Base-by-base conservation (phyloP, 2,888 invertebrate genomes). In the Drosophila cyrtoloma region DNA sequence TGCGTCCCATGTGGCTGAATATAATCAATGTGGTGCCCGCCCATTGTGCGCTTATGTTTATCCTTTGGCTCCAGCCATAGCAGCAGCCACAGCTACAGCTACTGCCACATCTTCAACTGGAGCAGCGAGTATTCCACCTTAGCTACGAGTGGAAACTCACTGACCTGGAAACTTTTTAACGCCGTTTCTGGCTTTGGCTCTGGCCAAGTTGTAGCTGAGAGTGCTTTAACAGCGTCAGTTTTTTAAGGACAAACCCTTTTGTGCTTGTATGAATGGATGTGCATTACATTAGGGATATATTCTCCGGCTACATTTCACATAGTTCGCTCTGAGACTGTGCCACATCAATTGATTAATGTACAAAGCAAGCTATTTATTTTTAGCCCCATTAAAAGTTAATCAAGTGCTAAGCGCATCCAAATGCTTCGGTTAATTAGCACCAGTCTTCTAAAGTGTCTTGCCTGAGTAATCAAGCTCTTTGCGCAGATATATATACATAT, bases 1-100 rank as follows among this genome's bases (percentile, higher is more conserved):
- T 86, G 91, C 77, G 81, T 90, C 86, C 90, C 91, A 90, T 89
- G 86, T 86, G 90, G 89, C 89, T 73, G 79, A 71, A 80, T 88
- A 88, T 86, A 86, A 90, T 86, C 85, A 86, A 82, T 88, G 88
- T 74, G 90, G 77, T 71, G 76, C 69, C 61, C 74, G 62, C 53
- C 76, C 84, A 80, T 81, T 79, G 76, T 81, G 83, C 72, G 68
- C 84, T 81, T 83, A 73, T 80, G 78, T 59, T 85, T 82, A 88
- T 82, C 77, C 85, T 64, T 86, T 73, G 16, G 68, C 71, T 62
- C 58, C 69, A 53, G 32, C 50, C 22, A 26, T 37, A 37, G 28
- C 28, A 19, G 5, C 28, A 42, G 53, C 58, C 5, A 39, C 32
- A 66, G 53, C 58, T 7, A 47, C 47, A 26, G 47, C 47, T 2